Conservation (phyloP, 2,888 invertebrate genomes). For the Sialis fuliginosa region DNA sequence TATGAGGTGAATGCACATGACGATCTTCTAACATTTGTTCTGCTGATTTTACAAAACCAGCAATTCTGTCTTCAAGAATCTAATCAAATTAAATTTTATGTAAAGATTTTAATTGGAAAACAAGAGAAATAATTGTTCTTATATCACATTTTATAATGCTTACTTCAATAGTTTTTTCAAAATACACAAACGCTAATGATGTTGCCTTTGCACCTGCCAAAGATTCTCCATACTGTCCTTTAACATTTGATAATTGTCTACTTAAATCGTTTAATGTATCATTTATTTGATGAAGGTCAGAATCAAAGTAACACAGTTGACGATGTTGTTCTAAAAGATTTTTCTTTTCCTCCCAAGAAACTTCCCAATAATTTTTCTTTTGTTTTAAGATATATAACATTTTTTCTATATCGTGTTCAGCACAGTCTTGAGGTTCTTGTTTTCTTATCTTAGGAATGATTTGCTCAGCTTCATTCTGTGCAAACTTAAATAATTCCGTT, state of each 20-base stretch:
- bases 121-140: neutral
- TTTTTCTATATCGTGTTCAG: slow-evolving; percentile 49
- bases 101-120: neutral
- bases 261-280: slow-evolving; percentile 48
- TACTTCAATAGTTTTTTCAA: slow-evolving; percentile 64
- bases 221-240: slow-evolving; percentile 55
- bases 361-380: slow-evolving; percentile 43
- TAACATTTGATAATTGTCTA: slow-evolving; percentile 40
- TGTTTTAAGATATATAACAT: slow-evolving; percentile 42
- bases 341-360: slow-evolving; percentile 38
- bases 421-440: slow-evolving; percentile 50
- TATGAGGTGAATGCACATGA: slow-evolving; percentile 33
- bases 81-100: slow-evolving; percentile 17
- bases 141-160: slow-evolving; percentile 13
- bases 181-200: slow-evolving; percentile 51
- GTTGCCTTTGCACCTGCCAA: slow-evolving; percentile 49
- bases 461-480: slow-evolving; percentile 48
- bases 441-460: slow-evolving; percentile 47
- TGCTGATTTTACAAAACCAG: slow-evolving; percentile 47
- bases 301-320: slow-evolving; percentile 46
- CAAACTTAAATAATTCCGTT: slow-evolving; percentile 43
- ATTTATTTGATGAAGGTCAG: slow-evolving; percentile 51
- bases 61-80: slow-evolving; percentile 51
- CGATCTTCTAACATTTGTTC: slow-evolving; percentile 32
- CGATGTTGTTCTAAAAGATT: slow-evolving; percentile 41